These are phyloP conservation scores for Caenorhabditis remanei DNA, from an alignment of 1,140 invertebrate genomes.

Conservation along the genomic window DNA sequence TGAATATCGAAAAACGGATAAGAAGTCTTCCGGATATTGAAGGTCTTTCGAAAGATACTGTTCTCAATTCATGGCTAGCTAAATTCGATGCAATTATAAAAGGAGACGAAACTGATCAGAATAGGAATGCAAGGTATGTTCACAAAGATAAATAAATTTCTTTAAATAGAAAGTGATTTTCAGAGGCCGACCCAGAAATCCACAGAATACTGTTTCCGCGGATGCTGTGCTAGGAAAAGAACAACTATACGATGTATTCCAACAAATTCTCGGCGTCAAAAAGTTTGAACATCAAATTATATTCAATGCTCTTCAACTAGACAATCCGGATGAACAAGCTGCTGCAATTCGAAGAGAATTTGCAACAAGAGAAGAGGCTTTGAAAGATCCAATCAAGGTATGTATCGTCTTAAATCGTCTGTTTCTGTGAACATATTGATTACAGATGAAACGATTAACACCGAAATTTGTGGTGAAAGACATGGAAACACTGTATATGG, in stretches of 20 bases:
- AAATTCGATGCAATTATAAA: conserved; percentile 99
- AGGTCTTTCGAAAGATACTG: conserved; percentile 98
- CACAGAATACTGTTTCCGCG: conserved; percentile 80
- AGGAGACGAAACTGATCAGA: conserved; percentile 81
- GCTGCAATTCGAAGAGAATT: conserved; percentile 97
- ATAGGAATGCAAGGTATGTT: conserved; percentile 67
- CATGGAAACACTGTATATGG: conserved; percentile 99
- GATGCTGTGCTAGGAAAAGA: conserved; percentile 94
- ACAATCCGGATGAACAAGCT: conserved; percentile 98
- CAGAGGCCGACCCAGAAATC: conserved; percentile 73
- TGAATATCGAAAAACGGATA: conserved; percentile 78
- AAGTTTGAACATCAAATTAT: conserved; percentile 99
- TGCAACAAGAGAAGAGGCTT: conserved; percentile 94
- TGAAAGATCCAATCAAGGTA: conserved; percentile 96
- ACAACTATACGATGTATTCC: conserved; percentile 99
- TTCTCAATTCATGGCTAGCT: conserved; percentile 97
- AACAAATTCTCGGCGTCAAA: conserved; percentile 96
- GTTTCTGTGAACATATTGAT: not conserved
- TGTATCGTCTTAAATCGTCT: not conserved
- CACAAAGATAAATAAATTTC: not conserved
- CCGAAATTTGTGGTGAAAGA: conserved; percentile 99
- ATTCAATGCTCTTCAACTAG: conserved; percentile 96
- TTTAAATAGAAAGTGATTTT: conserved; percentile 40
- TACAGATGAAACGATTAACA: conserved; percentile 93
- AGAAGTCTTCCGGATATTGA: conserved; percentile 98